These are phyloP conservation scores for Rapana venosa DNA, from an alignment of 2,888 invertebrate species.

Conservation along the genomic window DNA sequence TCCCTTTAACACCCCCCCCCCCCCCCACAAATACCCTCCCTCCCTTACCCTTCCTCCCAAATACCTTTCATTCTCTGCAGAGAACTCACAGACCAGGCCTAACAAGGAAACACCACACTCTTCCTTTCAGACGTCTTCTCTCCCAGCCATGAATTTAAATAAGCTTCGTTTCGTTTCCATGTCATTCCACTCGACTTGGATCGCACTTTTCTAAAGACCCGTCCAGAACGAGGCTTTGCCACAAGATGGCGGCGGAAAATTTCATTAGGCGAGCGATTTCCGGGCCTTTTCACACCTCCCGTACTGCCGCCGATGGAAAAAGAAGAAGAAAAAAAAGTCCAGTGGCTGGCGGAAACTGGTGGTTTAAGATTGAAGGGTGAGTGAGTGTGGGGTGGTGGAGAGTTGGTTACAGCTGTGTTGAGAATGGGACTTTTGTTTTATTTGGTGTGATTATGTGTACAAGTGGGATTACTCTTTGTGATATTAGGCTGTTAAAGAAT, in stretches of 20 bases:
- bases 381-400: background rate
- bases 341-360: background rate
- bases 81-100: background rate
- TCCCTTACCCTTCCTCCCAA: background rate
- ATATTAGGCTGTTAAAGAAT: too few relatives aligned
- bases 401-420: background rate
- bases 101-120: background rate
- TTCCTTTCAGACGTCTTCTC: background rate
- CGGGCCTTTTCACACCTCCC: background rate
- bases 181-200: constrained; percentile 41
- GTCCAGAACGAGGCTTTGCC: constrained; percentile 27
- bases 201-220: constrained; percentile 37
- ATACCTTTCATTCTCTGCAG: too few relatives aligned
- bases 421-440: too few relatives aligned
- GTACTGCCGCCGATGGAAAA: background rate
- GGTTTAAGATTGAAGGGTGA: background rate
- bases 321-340: background rate
- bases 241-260: constrained; percentile 13
- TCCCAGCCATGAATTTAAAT: constrained; percentile 33
- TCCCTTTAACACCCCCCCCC: background rate
- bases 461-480: too few relatives aligned
- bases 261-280: constrained; percentile 20
- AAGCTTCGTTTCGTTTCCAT: constrained; percentile 42
- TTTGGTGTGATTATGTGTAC: too few relatives aligned
- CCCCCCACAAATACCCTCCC: background rate